Percentiles rank a stretch among this genome's conserved stretches.
Evolutionary conservation across 2,113 vertebrate species (phyloP).

Genomic region (Elgaria multicarinata): DNA sequence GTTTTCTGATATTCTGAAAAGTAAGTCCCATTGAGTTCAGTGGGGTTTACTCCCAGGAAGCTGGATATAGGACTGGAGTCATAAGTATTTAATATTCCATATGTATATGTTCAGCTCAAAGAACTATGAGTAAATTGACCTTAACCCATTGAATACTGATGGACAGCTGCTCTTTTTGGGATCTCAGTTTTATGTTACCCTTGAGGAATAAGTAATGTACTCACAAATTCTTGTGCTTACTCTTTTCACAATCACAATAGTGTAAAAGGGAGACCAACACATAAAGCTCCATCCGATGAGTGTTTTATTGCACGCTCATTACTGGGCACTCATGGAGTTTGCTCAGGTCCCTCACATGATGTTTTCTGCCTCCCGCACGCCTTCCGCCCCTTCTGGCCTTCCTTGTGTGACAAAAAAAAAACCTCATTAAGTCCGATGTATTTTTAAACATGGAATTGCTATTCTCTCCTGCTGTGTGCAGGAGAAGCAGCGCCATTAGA

Average conservation of each 20-base stretch:
- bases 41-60: neutral
- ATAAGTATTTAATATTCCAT: neutral
- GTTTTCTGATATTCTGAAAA: too few species aligned
- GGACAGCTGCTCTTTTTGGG: neutral
- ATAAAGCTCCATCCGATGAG: too few species aligned
- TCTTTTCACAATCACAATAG: neutral
- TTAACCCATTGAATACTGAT: neutral
- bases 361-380: too few species aligned
- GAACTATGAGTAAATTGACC: constrained; percentile 26
- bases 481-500: too few species aligned
- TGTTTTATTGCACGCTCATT: too few species aligned
- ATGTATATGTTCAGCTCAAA: neutral
- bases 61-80: neutral
- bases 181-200: neutral
- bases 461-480: too few species aligned
- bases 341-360: too few species aligned
- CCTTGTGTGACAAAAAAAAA: too few species aligned
- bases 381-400: too few species aligned
- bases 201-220: neutral
- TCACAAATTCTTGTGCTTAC: neutral
- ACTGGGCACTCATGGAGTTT: too few species aligned
- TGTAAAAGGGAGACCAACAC: neutral
- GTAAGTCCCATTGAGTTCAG: neutral
- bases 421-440: too few species aligned
- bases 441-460: too few species aligned